These are phyloP conservation scores for Thaumetopoea pityocampa DNA, from an alignment of 1,140 invertebrate species.

Conservation along the genomic window DNA sequence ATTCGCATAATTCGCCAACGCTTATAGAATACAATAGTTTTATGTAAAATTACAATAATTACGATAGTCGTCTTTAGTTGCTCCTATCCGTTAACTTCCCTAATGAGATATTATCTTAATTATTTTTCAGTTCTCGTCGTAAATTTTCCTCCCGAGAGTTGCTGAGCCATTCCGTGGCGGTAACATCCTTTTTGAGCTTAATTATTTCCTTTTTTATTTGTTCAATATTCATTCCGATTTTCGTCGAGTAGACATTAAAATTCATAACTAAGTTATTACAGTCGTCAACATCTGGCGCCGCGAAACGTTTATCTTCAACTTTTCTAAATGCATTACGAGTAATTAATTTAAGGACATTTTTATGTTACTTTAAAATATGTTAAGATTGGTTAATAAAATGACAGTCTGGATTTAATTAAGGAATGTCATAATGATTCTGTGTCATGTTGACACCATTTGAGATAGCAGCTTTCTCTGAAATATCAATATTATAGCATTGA, in stretches of 20 bases:
- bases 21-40: slow-evolving; percentile 3
- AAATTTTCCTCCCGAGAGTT: slow-evolving; percentile 30
- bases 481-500: too few relatives aligned
- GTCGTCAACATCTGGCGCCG: slow-evolving; percentile 64
- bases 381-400: neutral
- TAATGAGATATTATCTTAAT: slow-evolving; percentile 50
- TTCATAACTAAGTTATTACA: slow-evolving; percentile 66
- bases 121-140: slow-evolving; percentile 41
- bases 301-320: slow-evolving; percentile 53
- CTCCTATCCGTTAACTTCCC: slow-evolving; percentile 19
- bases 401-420: too few relatives aligned
- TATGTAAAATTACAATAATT: too few relatives aligned
- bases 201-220: slow-evolving; percentile 57
- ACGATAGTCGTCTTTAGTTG: slow-evolving; percentile 1
- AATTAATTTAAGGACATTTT: slow-evolving; percentile 46
- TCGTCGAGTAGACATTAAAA: slow-evolving; percentile 59
- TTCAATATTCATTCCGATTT: slow-evolving; percentile 65
- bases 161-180: slow-evolving; percentile 38
- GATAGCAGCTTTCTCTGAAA: too few relatives aligned
- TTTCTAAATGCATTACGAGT: slow-evolving; percentile 49
- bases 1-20: too few relatives aligned
- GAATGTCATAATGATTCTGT: too few relatives aligned
- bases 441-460: too few relatives aligned
- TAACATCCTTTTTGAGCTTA: slow-evolving; percentile 52
- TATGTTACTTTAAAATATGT: slow-evolving; percentile 12